Base-by-base conservation (phyloP, 1,140 invertebrate species). In the Stenopsyche tienmushanensis region DNA sequence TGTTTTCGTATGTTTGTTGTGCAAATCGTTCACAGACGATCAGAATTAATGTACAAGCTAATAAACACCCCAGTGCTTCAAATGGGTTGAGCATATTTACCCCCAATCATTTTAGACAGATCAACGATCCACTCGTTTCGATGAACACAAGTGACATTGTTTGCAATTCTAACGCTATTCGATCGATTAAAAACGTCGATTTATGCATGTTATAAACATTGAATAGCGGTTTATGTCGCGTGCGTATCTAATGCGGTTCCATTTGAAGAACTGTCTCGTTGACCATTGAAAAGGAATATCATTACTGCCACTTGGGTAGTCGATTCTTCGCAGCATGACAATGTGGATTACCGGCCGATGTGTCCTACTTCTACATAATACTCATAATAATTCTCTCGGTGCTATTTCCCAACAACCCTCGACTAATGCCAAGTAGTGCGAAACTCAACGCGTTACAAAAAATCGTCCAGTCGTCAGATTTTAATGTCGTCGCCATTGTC, bases 1-100 rank as follows among this genome's bases (percentile, higher is more conserved):
- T 64, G 55, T 63, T 62, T 59, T 60, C 65, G 44, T 63, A 49
- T 39, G 10, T 34, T 41, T 50, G 66, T 69, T 69, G 67, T 69
- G 67, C 29, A 69, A 69, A 69, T 69, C 44, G 58, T 24, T 9
- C 25, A 62, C 45, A 34, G 23, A 39, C 58, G 58, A 7, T 18
- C 39, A 45, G 57, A 59, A 59, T 59, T 47, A 59, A 59, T 59
- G 57, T 8, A 34, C 29, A 34, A 34, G 29, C 13, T 13, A 13
- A 34, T 34, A 13, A 34, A 34, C 13, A 34, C 13, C 13, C 29
- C 29, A 34, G 29, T 34, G 29, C 5, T 5, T 13, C 5, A 34
- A 34, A 34, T 34, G 29, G 29, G 13, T 7, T 34, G 29, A 5
- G 13, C 5, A 34, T 34, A 34, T 34, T n/a, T n/a, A n/a, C n/a